A percentile compares a stretch with the other conserved stretches of the same genome.
These are phyloP conservation scores for Papilio aristodemus DNA, from an alignment of 1,140 invertebrate species.

Conservation along the genomic window DNA sequence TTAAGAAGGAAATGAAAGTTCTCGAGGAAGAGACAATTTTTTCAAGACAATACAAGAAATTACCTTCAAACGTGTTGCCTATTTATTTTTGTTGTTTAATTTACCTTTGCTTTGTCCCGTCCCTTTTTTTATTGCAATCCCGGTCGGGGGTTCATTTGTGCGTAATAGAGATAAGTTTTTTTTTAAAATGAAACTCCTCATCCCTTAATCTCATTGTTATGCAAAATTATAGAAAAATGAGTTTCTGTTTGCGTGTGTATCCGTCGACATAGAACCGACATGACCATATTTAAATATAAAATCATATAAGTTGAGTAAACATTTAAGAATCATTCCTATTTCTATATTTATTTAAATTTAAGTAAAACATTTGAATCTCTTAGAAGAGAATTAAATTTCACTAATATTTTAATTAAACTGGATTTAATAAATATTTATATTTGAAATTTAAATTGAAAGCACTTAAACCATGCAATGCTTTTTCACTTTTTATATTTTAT, in stretches of 20 bases:
- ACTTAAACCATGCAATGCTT: neutral
- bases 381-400: neutral
- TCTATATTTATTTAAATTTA: no score
- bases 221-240: conserved; percentile 42
- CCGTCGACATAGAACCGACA: neutral
- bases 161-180: conserved; percentile 57
- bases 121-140: conserved; percentile 51
- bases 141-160: conserved; percentile 40
- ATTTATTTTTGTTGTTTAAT: conserved; percentile 61
- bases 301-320: neutral
- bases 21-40: conserved; percentile 31
- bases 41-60: conserved; percentile 45
- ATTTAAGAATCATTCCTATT: no score
- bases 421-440: neutral
- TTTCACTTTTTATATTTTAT: conserved; percentile 13
- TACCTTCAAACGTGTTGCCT: conserved; percentile 49
- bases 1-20: conserved; percentile 39
- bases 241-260: conserved; percentile 32
- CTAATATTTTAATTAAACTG: neutral
- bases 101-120: conserved; percentile 51
- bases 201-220: conserved; percentile 57
- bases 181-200: conserved; percentile 51
- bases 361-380: neutral
- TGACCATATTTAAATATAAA: neutral
- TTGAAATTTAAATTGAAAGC: conserved; percentile 2